Base-by-base conservation (phyloP, 2,797 vertebrate genomes). In the Sebastiscus tertius region DNA sequence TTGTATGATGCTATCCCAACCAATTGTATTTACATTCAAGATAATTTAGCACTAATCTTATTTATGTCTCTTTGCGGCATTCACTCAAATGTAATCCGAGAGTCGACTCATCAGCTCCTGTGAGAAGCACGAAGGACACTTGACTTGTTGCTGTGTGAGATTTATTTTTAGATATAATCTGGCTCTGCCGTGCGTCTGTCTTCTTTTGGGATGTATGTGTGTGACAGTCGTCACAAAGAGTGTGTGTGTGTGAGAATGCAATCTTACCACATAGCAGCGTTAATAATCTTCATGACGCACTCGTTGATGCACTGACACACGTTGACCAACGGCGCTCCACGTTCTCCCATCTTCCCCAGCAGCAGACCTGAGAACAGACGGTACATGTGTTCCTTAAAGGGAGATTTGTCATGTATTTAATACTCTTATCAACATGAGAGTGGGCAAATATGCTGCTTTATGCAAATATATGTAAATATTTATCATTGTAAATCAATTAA, bases 241-340 rank as follows among this genome's bases (percentile, higher is more conserved):
- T 20, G 20, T 31, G 31, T 54, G 49, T 63, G 63, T 16, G 52
- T 22, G 49, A 11, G 29, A 31, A 55, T 16, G 22, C 14, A 10
- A n/a, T 29, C 92, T 88, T 65, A 97, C 97, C 97, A 97, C 87
- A 97, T 97, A 0, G 97, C 97, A 65, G 97, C 96, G 0, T 97
- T 97, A 73, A 98, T 97, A 63, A 97, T 97, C 94, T 97, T 97
- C 97, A 98, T 97, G 3, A 98, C 97, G 2, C 97, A 97, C 87
- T 98, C 97, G 0, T 97, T 98, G 78, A 97, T 93, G 46, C 97
- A 97, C 92, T 97, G 97, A 78, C 97, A 98, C 63, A 98, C 96
- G 6, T 96, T 97, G 4, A 98, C 96, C 27, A 98, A 90, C 0
- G 97, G 97, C 0, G 94, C 86, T 60, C 97, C 97, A 42, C 97